A percentile compares a stretch with the other conserved stretches of the same genome.
phyloP scores from a whole-genome alignment of 1,140 invertebrate genomes.

The Asbolus verrucosus region DNA sequence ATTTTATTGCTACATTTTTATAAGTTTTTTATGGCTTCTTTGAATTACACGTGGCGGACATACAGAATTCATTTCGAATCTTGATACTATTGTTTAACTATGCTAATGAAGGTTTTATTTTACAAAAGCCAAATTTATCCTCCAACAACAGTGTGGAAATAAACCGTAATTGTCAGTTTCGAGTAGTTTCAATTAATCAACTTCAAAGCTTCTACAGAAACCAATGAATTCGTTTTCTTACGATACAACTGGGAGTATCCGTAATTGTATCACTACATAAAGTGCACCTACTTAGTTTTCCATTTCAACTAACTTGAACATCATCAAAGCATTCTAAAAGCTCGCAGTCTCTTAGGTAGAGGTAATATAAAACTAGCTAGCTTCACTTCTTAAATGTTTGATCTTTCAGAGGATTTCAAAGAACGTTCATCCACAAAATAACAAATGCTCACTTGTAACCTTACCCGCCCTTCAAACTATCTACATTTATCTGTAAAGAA shows the following conservation, averaged over 20 bases:
- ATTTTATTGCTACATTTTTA: slow-evolving; percentile 18
- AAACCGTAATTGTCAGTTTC: no score
- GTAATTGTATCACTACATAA: slow-evolving; percentile 32
- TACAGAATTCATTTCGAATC: slow-evolving; percentile 5
- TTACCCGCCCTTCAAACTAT: no score
- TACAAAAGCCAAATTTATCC: no score
- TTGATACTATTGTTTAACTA: no score
- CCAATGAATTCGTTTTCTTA: neutral
- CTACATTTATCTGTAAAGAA: no score
- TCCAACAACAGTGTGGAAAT: no score
- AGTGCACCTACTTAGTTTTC: slow-evolving; percentile 47
- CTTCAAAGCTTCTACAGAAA: neutral
- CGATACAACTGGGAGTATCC: slow-evolving; percentile 1
- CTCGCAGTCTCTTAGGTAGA: slow-evolving; percentile 33
- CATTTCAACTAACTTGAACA: slow-evolving; percentile 48
- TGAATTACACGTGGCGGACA: slow-evolving; percentile 7
- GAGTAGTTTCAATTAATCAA: neutral
- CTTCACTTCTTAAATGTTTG: slow-evolving; percentile 34
- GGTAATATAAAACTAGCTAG: slow-evolving; percentile 47
- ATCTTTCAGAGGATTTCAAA: no score
- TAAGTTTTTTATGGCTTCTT: slow-evolving; percentile 6
- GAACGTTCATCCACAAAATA: slow-evolving; percentile 18
- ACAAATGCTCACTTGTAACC: slow-evolving; percentile 4
- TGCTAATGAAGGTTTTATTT: no score
- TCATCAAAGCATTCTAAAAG: slow-evolving; percentile 48